Percentiles rank a stretch among this genome's conserved stretches.
Evolutionary conservation across 1,140 invertebrate species (phyloP).

Genomic region (Drosophila teissieri): DNA sequence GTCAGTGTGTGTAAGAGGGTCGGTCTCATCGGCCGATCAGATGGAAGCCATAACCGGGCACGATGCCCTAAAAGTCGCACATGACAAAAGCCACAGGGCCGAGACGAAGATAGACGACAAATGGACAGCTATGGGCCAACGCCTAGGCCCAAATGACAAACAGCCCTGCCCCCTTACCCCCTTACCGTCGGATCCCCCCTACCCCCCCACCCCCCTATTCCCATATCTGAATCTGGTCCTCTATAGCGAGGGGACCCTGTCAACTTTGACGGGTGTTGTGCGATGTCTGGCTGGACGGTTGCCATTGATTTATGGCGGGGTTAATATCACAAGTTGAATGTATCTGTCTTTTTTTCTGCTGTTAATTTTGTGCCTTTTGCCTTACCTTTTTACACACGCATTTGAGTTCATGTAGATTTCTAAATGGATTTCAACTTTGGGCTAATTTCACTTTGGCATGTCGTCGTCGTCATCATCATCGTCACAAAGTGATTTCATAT

Average conservation of each 20-base stretch:
- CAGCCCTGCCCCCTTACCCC: not conserved
- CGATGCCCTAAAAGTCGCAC: slow-evolving; percentile 58
- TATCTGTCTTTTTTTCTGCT: slow-evolving; percentile 11
- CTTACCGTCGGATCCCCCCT: not conserved
- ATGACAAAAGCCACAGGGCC: slow-evolving; percentile 39
- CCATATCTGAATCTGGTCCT: slow-evolving; percentile 14
- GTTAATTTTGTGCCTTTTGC: slow-evolving; percentile 18
- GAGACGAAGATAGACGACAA: slow-evolving; percentile 52
- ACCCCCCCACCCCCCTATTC: not conserved
- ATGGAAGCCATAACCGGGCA: slow-evolving; percentile 42
- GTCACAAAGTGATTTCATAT: slow-evolving; percentile 62
- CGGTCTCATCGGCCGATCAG: slow-evolving; percentile 25
- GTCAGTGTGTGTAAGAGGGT: slow-evolving; percentile 4
- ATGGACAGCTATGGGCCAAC: slow-evolving; percentile 51
- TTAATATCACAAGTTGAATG: slow-evolving; percentile 62
- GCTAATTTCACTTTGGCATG: slow-evolving; percentile 75
- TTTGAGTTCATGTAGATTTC: slow-evolving; percentile 70
- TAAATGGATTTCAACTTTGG: slow-evolving; percentile 78
- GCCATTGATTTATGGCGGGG: slow-evolving; percentile 65
- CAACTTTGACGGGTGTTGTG: slow-evolving; percentile 56
- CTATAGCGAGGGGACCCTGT: slow-evolving; percentile 27
- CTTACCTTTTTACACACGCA: slow-evolving; percentile 50
- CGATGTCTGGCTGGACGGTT: slow-evolving; percentile 28
- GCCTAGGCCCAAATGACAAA: slow-evolving; percentile 37
- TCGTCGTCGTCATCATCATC: slow-evolving; percentile 22